Evolutionary conservation across 2,888 invertebrate genomes (phyloP).

Genomic region (Antheraea yamamai): DNA sequence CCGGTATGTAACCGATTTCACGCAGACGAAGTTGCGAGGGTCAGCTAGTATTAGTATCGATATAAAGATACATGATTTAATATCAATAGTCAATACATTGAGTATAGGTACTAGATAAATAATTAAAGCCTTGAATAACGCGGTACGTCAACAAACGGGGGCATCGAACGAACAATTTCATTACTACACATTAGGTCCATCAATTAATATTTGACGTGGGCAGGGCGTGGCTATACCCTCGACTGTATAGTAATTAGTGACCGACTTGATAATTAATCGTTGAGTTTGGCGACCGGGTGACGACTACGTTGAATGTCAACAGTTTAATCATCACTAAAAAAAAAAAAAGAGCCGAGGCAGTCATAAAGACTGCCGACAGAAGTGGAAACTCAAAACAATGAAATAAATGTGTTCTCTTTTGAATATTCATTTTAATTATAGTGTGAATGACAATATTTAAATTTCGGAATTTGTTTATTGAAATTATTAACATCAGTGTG

Average conservation of each 20-base stretch:
- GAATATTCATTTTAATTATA: no score
- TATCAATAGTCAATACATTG: no score
- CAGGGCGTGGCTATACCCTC: constrained; percentile 50
- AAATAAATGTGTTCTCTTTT: no score
- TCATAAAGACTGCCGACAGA: no score
- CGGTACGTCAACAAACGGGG: background rate
- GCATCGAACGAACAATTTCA: constrained; percentile 56
- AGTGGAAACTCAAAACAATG: no score
- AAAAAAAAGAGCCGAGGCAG: background rate
- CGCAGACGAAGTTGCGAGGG: no score
- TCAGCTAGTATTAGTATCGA: no score
- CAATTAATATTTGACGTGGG: constrained; percentile 72
- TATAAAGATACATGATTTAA: no score
- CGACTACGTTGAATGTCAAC: background rate
- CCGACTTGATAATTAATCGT: constrained; percentile 13
- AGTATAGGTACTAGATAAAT: background rate
- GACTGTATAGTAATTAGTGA: constrained; percentile 55
- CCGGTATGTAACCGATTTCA: no score
- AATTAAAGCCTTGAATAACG: background rate
- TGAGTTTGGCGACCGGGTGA: constrained; percentile 14
- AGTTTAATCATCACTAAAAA: background rate
- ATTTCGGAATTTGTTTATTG: no score
- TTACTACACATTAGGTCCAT: constrained; percentile 64
- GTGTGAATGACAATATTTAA: no score
- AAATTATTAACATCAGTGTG: no score